Percentiles rank a stretch among this genome's conserved stretches.
Evolutionary conservation across 1,140 invertebrate genomes (phyloP).

Genomic region (Anastrepha ludens): DNA sequence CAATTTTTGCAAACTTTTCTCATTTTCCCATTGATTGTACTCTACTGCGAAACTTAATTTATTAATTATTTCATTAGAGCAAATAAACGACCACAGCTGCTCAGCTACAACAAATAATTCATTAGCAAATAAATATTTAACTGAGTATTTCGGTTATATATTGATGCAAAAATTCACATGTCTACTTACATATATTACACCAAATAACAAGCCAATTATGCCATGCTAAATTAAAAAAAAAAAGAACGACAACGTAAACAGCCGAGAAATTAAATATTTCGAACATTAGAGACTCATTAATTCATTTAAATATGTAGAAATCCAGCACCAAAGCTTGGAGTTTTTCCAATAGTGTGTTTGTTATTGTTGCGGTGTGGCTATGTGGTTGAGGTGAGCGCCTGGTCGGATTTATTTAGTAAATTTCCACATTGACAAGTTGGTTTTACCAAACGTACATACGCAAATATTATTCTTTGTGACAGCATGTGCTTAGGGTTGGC

Average conservation of each 20-base stretch:
- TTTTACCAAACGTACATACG: no score
- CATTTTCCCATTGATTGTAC: neutral
- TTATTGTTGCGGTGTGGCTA: neutral
- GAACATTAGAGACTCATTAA: neutral
- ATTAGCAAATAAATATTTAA: neutral
- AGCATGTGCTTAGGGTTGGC: no score
- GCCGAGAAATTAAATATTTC: neutral
- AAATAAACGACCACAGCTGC: neutral
- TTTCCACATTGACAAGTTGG: no score
- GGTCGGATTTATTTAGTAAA: neutral
- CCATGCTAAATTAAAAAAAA: neutral
- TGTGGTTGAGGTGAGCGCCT: neutral
- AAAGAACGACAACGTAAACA: neutral
- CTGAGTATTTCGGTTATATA: neutral
- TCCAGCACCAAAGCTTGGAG: neutral
- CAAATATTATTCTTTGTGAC: no score
- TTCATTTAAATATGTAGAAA: neutral
- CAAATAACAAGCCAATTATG: neutral
- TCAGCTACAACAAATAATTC: neutral
- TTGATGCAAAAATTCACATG: neutral
- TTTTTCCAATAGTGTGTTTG: neutral
- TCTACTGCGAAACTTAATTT: neutral
- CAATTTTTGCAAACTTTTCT: neutral
- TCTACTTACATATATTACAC: neutral
- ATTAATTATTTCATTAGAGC: slow-evolving; percentile 17